Percentiles rank a stretch among this genome's conserved stretches.
phyloP scores from a whole-genome alignment of 2,113 vertebrate species.

The Boleophthalmus pectinirostris region DNA sequence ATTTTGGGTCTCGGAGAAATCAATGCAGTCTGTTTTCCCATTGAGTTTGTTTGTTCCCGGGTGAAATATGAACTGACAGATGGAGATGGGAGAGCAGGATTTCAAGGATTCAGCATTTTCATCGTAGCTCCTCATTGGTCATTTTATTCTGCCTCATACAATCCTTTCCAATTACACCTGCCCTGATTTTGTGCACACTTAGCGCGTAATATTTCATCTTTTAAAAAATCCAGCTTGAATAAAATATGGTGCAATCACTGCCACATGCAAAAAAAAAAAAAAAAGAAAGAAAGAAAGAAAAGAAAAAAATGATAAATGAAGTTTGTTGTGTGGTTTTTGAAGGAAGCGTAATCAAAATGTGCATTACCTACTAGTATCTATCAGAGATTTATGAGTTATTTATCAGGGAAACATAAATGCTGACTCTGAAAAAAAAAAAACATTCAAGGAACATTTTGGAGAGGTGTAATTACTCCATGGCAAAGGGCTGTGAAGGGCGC shows the following conservation, averaged over 20 bases:
- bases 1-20: not conserved
- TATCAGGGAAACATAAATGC: conserved; percentile 49
- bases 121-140: not conserved
- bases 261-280: conserved; percentile 23
- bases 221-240: not conserved
- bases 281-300: too few species aligned
- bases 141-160: not conserved
- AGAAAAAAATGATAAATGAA: conserved; percentile 33
- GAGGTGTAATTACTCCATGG: conserved; percentile 45
- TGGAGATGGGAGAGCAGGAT: not conserved
- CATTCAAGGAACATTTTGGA: conserved; percentile 44
- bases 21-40: conserved; percentile 2
- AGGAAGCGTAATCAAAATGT: conserved; percentile 42
- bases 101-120: not conserved
- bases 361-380: conserved; percentile 15
- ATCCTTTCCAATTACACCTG: conserved; percentile 7
- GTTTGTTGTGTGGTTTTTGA: conserved; percentile 19
- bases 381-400: conserved; percentile 53
- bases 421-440: conserved; percentile 46
- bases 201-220: conserved; percentile 5
- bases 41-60: not conserved
- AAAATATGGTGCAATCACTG: conserved; percentile 1
- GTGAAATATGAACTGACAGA: conserved; percentile 15
- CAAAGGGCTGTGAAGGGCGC: conserved; percentile 9
- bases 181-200: conserved; percentile 1